Evolutionary conservation across 2,113 vertebrate genomes (phyloP), one percentile per base, ranked within the genome.

Genomic region (Toxostoma redivivum): DNA sequence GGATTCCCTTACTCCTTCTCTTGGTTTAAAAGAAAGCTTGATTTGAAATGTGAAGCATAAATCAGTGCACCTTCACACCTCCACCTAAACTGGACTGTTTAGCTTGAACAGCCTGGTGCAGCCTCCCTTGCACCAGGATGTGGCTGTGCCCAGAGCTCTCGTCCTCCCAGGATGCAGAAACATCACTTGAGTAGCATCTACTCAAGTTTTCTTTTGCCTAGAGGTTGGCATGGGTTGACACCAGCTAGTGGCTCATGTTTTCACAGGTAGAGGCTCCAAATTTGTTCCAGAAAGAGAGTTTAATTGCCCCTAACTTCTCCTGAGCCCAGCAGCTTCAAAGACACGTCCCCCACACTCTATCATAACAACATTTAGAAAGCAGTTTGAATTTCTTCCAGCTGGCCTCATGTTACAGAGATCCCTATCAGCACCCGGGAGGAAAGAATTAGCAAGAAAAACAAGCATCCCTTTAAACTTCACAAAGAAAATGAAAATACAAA

Each of bases 321-420:
- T 53, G 51, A 93, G 92, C 64, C 67, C 86, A 86, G 88, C 95
- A 94, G 85, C 96, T 94, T 95, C 95, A 96, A 95, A 97, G 94
- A 56, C 83, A 79, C 11, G 3, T 95, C 89, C 93, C 72, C 82
- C 50, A 9, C 86, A 90, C 82, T 90, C 76, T 80, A 76, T 93
- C 95, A 95, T 86, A 96, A 95, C 85, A 92, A 62, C 85, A 58
- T 90, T 89, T 85, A 96, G 94, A 96, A 97, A 94, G 81, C 80
- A 88, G 83, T 83, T 93, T 84, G 79, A 90, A 94, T 93, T 93
- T 83, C 81, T 96, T 84, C 90, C 95, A 92, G 73, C 88, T 94
- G 92, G 86, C 71, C 38, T 91, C 81, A 50, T 83, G 92, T 86
- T 84, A 88, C 95, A 95, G 85, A 97, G 94, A 92, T 91, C 86